Percentiles rank a stretch among this genome's conserved stretches.
phyloP scores from a whole-genome alignment of 2,888 invertebrate species.

The Clistopyga incitator region DNA sequence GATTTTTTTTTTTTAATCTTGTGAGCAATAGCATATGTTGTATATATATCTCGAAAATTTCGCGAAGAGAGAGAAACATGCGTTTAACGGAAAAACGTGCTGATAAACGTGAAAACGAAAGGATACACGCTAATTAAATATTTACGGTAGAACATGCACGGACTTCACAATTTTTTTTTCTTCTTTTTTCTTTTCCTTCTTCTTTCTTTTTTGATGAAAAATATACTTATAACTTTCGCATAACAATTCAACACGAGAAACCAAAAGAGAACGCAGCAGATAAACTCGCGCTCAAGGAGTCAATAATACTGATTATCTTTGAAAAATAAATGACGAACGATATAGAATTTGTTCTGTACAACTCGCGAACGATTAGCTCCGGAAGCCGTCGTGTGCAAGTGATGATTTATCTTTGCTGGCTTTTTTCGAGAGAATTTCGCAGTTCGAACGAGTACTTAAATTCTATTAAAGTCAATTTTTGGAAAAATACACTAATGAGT shows the following conservation, averaged over 20 bases:
- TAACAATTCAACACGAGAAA: slow-evolving; percentile 34
- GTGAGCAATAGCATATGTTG: slow-evolving; percentile 11
- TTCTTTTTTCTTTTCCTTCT: slow-evolving; percentile 4
- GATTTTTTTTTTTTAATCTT: slow-evolving; percentile 18
- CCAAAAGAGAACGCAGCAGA: slow-evolving; percentile 11
- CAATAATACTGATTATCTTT: slow-evolving; percentile 73
- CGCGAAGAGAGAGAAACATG: slow-evolving; percentile 14
- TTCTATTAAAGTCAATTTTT: background rate
- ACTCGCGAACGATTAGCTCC: background rate
- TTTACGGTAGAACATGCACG: slow-evolving; percentile 21
- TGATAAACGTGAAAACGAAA: slow-evolving; percentile 41
- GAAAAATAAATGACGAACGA: slow-evolving; percentile 43
- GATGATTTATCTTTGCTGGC: background rate
- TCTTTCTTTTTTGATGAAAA: slow-evolving; percentile 21
- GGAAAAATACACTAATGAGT: background rate
- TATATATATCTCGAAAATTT: slow-evolving; percentile 27
- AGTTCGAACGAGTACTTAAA: background rate
- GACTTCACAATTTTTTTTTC: slow-evolving; percentile 17
- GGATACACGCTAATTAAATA: slow-evolving; percentile 33
- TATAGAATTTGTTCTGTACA: slow-evolving; percentile 36
- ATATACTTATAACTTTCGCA: slow-evolving; percentile 14
- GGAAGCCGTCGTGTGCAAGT: background rate
- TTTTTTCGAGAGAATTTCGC: background rate
- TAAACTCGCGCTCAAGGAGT: slow-evolving; percentile 47
- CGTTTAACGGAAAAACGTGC: slow-evolving; percentile 45